phyloP scores from a whole-genome alignment of 2,888 invertebrate species.

The Crepidodera aurea region DNA sequence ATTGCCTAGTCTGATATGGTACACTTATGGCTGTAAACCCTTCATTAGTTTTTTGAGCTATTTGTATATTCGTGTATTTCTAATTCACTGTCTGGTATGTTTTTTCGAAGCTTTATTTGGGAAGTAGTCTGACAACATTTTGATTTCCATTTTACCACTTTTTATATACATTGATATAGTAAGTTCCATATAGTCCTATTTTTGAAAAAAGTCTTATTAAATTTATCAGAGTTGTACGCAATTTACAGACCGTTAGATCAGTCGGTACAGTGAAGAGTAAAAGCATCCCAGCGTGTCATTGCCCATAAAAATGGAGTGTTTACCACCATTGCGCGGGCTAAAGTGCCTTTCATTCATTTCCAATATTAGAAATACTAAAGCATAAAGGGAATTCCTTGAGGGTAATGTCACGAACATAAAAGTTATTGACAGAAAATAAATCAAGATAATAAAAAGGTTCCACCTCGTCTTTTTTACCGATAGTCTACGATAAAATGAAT shows the following conservation, averaged over 20 bases:
- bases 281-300: slow-evolving; percentile 16
- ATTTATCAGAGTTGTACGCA: no score
- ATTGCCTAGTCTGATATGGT: no score
- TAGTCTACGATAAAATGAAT: slow-evolving; percentile 26
- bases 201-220: no score
- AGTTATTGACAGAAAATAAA: slow-evolving; percentile 30
- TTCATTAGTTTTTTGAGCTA: no score
- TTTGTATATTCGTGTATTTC: no score
- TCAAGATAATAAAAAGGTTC: slow-evolving; percentile 24
- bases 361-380: slow-evolving; percentile 28
- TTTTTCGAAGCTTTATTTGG: no score
- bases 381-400: slow-evolving; percentile 23
- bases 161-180: no score
- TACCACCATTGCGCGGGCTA: slow-evolving; percentile 18
- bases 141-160: no score
- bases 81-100: no score
- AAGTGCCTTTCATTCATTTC: slow-evolving; percentile 26
- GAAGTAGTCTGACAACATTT: no score
- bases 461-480: slow-evolving; percentile 22
- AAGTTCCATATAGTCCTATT: no score
- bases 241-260: slow-evolving; percentile 4
- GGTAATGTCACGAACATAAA: slow-evolving; percentile 26
- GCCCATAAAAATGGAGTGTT: slow-evolving; percentile 17
- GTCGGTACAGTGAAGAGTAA: not conserved
- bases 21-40: no score